Base-by-base conservation (phyloP, 2,888 invertebrate genomes). In the Phymatocera aterrima region DNA sequence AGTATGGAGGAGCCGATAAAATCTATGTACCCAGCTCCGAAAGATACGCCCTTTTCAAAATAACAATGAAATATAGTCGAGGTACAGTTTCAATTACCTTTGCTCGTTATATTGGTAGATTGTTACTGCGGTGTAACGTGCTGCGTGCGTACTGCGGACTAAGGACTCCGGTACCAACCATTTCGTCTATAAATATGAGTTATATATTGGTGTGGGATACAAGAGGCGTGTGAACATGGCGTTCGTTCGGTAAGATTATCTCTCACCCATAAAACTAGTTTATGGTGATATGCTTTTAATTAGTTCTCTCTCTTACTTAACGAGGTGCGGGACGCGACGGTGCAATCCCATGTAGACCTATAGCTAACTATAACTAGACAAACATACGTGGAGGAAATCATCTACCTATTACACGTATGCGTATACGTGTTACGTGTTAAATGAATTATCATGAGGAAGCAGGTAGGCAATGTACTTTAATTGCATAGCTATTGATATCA, bases 21-120 rank as follows among this genome's bases (percentile, higher is more conserved):
- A 57, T 40, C 46, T 3, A 21, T n/a, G n/a, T n/a, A n/a, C n/a
- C n/a, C n/a, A n/a, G n/a, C n/a, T n/a, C 0, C 1, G 3, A 40
- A 46, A 74, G 21, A 40, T n/a, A 24, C 78, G 78, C 61, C 78
- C 78, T 78, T 78, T 12, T 12, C 18, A 12, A 3, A 24, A 21
- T 40, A 5, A n/a, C 10, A 2, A 15, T 6, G 2, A 18, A 2
- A 10, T 12, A 21, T 54, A 18, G 31, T n/a, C 60, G 82, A 79
- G 82, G 83, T 85, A 78, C 85, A 83, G 85, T 89, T 89, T 89
- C 90, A 89, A 90, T 90, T 89, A 88, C 80, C 79, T 48, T 70
- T 43, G 72, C 68, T 57, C 51, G 78, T 54, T 68, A 82, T 72
- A 78, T 79, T 43, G 79, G 65, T 79, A 77, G 75, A 75, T 75